Evolutionary conservation across 2,797 vertebrate species (phyloP).

Genomic region (Muscicapa comitata): DNA sequence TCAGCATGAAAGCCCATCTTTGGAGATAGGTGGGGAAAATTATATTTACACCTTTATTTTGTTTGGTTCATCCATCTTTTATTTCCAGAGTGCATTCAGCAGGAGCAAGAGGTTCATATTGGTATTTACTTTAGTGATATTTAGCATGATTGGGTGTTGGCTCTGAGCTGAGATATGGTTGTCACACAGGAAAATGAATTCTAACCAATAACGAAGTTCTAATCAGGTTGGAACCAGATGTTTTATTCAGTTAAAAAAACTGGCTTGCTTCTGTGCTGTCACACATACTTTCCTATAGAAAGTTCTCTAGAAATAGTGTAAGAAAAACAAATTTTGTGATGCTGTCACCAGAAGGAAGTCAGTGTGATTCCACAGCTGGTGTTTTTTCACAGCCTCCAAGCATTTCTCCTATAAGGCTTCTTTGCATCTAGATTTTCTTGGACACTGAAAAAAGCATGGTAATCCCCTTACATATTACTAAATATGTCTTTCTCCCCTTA

Average conservation of each 20-base stretch:
- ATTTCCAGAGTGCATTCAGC: background rate
- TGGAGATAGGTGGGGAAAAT: background rate
- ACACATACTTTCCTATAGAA: background rate
- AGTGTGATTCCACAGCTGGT: background rate
- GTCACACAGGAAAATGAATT: background rate
- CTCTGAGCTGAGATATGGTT: background rate
- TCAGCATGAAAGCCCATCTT: background rate
- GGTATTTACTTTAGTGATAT: background rate
- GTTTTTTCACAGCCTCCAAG: background rate
- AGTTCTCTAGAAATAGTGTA: background rate
- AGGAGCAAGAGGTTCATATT: background rate
- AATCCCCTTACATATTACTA: background rate
- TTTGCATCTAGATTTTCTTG: background rate
- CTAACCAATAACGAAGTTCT: background rate
- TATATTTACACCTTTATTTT: background rate
- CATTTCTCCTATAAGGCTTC: background rate
- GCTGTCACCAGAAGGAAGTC: background rate
- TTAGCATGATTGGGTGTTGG: background rate
- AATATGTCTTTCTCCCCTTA: accelerated
- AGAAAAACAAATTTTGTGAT: background rate
- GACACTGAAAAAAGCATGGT: background rate
- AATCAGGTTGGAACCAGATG: background rate
- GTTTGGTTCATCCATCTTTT: background rate
- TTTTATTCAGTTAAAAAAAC: background rate
- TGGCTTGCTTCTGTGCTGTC: background rate